Evolutionary conservation across 2,888 invertebrate genomes (phyloP).

Genomic region (Diadegma fenestrale): DNA sequence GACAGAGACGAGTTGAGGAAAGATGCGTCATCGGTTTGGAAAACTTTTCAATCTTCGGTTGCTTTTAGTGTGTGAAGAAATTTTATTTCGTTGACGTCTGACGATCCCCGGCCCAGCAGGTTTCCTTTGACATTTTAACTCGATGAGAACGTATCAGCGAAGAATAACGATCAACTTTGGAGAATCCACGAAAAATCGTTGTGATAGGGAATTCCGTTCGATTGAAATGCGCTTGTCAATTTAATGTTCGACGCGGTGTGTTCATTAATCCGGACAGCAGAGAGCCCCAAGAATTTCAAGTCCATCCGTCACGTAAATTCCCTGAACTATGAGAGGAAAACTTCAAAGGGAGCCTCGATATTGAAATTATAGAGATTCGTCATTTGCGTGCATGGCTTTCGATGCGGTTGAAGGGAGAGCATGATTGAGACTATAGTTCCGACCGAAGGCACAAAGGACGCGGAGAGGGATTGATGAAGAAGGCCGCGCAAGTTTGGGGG

Average conservation of each 20-base stretch:
- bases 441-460: constrained; percentile 63
- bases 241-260: not conserved
- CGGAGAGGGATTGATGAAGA: constrained; percentile 44
- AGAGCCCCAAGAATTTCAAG: not conserved
- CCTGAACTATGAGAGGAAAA: constrained; percentile 73
- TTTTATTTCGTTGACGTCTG: constrained; percentile 21
- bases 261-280: constrained; percentile 3
- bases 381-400: constrained; percentile 68
- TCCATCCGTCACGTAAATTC: constrained; percentile 4
- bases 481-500: constrained; percentile 28
- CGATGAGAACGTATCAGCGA: not conserved
- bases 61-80: not conserved
- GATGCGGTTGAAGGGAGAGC: constrained; percentile 21
- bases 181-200: not conserved
- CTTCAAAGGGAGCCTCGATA: constrained; percentile 80
- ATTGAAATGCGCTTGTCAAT: not conserved
- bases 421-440: constrained; percentile 26
- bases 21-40: constrained; percentile 32
- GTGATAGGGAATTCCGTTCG: not conserved
- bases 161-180: not conserved
- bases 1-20: constrained; percentile 12
- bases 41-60: constrained; percentile 49
- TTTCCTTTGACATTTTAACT: constrained; percentile 28
- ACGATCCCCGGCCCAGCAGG: not conserved
- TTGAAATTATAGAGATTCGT: constrained; percentile 80